Percentiles rank a stretch among this genome's conserved stretches.
These are phyloP conservation scores for Palythoa grandiflora DNA, from an alignment of 92 coral and sea anemone species.

Conservation along the genomic window DNA sequence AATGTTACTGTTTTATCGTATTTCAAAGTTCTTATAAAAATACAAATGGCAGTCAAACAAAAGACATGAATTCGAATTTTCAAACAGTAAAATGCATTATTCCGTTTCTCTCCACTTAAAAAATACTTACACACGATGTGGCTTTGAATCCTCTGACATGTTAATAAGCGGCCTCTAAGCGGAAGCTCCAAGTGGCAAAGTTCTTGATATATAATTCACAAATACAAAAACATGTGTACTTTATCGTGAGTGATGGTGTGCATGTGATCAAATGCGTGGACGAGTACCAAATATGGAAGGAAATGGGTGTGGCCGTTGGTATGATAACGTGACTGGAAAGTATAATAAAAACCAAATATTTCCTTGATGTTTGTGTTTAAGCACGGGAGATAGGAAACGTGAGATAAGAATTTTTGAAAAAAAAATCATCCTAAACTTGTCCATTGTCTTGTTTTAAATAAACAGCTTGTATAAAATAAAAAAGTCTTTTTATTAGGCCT, in stretches of 20 bases:
- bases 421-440: too few species aligned
- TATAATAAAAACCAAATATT: too few species aligned
- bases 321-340: background rate
- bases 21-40: background rate
- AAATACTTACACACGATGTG: constrained; percentile 5
- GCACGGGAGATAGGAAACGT: too few species aligned
- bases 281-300: background rate
- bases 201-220: background rate
- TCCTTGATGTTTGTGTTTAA: too few species aligned
- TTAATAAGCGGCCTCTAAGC: too few species aligned
- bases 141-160: background rate
- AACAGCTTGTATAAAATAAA: too few species aligned
- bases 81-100: too few species aligned
- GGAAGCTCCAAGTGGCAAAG: background rate
- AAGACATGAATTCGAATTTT: background rate
- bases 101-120: background rate
- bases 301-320: background rate
- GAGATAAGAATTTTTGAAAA: too few species aligned
- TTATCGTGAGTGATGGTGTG: background rate
- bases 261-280: background rate
- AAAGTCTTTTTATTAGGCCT: too few species aligned
- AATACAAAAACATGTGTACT: background rate
- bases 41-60: background rate
- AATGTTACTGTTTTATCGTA: background rate
- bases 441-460: too few species aligned